Conservation (phyloP, 2,113 vertebrate species). For the Stictonetta naevosa region DNA sequence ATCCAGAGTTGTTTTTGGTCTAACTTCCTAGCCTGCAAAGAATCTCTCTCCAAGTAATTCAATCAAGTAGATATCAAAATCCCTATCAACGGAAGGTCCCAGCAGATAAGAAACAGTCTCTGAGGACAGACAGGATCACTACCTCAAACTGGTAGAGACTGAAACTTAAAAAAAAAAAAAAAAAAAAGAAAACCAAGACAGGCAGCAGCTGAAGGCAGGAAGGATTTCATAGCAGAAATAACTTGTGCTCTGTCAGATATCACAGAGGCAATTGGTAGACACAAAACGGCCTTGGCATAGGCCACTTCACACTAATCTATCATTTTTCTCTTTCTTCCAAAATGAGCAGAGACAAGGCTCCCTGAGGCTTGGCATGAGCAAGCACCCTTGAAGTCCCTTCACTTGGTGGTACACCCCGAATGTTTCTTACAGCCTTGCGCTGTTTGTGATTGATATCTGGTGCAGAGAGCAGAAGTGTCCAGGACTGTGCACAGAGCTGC, state of each 20-base stretch:
- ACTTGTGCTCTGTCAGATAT: not conserved
- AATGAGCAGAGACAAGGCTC: not conserved
- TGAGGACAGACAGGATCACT: not conserved
- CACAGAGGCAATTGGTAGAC: not conserved
- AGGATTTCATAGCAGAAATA: not conserved
- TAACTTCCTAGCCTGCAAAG: not conserved
- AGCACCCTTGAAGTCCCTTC: not conserved
- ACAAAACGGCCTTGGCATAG: not conserved
- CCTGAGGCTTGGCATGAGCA: fast-evolving
- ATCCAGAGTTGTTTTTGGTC: not conserved
- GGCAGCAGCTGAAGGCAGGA: not conserved
- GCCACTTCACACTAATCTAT: not conserved
- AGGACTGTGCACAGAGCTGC: not conserved
- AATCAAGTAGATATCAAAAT: not conserved
- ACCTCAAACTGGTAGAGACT: not conserved
- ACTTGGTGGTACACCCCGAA: not conserved
- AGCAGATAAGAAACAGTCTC: not conserved
- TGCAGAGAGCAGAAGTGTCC: not conserved
- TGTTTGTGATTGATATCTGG: not conserved
- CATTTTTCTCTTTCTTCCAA: not conserved
- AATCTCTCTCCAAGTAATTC: not conserved
- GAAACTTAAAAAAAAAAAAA: not conserved
- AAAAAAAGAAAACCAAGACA: not conserved
- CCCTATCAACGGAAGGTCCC: not conserved
- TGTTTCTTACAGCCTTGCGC: not conserved